Conservation (phyloP, 2,113 vertebrate species). For the Egretta garzetta region DNA sequence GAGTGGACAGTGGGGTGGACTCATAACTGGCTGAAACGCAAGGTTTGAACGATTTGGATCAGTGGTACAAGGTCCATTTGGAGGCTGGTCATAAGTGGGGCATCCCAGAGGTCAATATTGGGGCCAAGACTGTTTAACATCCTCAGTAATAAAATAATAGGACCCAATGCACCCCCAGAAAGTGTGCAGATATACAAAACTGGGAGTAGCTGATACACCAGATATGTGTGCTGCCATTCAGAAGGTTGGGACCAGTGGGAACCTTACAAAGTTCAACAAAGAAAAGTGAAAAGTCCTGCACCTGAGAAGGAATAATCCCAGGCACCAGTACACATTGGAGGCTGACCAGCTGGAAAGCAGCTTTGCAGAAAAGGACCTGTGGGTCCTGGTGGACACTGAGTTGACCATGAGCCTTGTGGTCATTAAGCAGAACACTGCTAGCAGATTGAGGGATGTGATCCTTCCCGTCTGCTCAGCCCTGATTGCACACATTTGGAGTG, state of each 20-base stretch:
- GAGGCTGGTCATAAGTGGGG: background rate
- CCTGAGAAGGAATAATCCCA: background rate
- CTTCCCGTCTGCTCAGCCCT: background rate
- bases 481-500: background rate
- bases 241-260: background rate
- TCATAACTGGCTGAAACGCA: background rate
- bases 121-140: background rate
- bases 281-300: background rate
- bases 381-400: background rate
- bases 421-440: background rate
- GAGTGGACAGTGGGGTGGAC: background rate
- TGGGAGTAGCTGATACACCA: background rate
- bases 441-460: background rate
- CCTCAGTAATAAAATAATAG: background rate
- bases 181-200: background rate
- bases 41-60: background rate
- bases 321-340: background rate
- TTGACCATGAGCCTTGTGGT: background rate
- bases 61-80: background rate
- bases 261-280: background rate
- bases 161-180: background rate
- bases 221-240: background rate
- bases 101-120: background rate
- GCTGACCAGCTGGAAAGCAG: background rate
- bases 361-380: background rate